Evolutionary conservation across 2,797 vertebrate species (phyloP), one percentile per base, ranked within the genome.

Genomic region (Xenopus petersii): DNA sequence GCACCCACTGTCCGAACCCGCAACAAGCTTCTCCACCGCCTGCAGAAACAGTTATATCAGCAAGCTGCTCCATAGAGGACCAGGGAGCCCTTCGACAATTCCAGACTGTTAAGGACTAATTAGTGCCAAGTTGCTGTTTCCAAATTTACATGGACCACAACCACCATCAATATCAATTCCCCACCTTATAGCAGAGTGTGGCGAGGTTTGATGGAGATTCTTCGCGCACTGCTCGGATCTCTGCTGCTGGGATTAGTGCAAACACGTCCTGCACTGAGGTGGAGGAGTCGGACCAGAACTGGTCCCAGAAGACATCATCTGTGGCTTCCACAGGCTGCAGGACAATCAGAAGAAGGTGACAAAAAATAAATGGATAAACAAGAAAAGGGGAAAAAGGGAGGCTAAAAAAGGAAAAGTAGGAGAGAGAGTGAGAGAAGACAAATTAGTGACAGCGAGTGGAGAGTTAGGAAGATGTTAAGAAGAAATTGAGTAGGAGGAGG

Each of bases 201-300:
- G 98, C 98, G 87, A 99, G 83, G 86, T 99, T 99, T 33, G 98
- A 99, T 33, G 98, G 98, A 0, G 98, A 99, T 85, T 99, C 98
- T 83, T 99, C 98, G 76, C 98, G 88, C 77, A 99, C 94, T 0
- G 98, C 98, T 83, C 98, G 92, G 83, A 99, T 98, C 91, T 99
- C 98, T 1, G 98, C 97, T 12, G 96, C 96, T 5, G 98, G 98
- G 80, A 99, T 96, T 76, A 99, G 87, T 0, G 97, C 95, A 81
- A 99, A 99, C 79, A 99, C 96, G 82, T 99, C 97, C 88, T 99
- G 97, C 75, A 99, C 95, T 0, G 95, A 96, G 61, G 95, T 99
- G 85, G 93, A 93, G 10, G 94, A 94, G 85, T 98, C 96, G 49
- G 95, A 93, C 97, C 97, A 99, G 88, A 98, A 98, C 88, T 98